Base-by-base conservation (phyloP, 1,140 invertebrate species). In the Zaprionus inermis region DNA sequence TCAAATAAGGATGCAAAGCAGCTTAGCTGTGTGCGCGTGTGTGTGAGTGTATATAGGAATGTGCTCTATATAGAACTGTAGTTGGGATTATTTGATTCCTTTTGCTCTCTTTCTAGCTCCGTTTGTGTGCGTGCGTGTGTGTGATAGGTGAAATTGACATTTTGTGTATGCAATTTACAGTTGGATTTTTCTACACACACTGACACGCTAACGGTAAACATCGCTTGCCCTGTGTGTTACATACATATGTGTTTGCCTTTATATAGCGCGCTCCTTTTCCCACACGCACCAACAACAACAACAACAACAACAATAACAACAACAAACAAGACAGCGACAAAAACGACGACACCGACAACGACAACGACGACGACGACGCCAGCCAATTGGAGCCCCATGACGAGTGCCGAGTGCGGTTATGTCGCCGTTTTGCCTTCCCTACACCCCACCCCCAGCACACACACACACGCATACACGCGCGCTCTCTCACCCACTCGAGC, bases 251-350 rank as follows among this genome's bases (percentile, higher is more conserved):
- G 16, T 44, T 44, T 9, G 38, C 16, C n/a, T 16, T 16, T 36
- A 54, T 34, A 67, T 76, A 76, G 46, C 51, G 61, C 78, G 28
- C 70, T 84, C 81, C 81, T 65, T 65, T 65, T 81, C 74, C 44
- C 74, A 76, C 81, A 83, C 74, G 76, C 81, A 71, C n/a, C 59
- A 59, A 36, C 28, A 57, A 18, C 63, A 55, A 11, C 30, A 54
- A 59, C 57, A 61, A 36, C 44, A 34, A 18, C 41, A 44, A 24
- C 46, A 55, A 56, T 18, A 67, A 32, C 28, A 69, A 60, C 28
- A 68, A 74, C 49, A 73, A 34, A 58, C n/a, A 22, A 49, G 16
- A 10, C 44, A 49, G 20, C 44, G 44, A n/a, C 44, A 52, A 16
- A 20, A 18, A 52, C 73, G 30, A 32, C 56, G 51, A 63, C 57